Evolutionary conservation across 2,113 vertebrate species (phyloP).

Genomic region (Chlorodrepanis virens): DNA sequence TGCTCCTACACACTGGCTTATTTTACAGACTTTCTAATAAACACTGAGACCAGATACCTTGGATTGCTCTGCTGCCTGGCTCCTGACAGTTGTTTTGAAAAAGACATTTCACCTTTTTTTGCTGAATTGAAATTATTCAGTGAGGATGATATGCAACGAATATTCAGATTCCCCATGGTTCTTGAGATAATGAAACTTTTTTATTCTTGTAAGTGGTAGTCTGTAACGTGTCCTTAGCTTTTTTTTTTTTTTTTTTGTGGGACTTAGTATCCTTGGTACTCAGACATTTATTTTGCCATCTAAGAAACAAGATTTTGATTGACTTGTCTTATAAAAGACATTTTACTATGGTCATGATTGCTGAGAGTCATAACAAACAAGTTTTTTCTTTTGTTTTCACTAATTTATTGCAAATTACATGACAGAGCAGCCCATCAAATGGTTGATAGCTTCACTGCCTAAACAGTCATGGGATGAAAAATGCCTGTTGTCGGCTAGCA

Average conservation of each 20-base stretch:
- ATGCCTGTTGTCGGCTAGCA: not conserved
- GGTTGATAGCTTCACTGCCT: not conserved
- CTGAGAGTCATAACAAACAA: not conserved
- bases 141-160: not conserved
- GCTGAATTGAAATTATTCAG: not conserved
- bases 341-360: not conserved
- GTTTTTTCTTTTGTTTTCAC: not conserved
- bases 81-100: not conserved
- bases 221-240: not conserved
- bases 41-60: not conserved
- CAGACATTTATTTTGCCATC: not conserved
- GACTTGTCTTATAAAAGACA: not conserved
- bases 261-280: not conserved
- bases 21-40: not conserved
- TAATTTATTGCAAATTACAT: not conserved
- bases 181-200: not conserved
- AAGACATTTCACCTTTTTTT: not conserved
- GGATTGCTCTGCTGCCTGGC: not conserved
- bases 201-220: not conserved
- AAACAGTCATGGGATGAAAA: not conserved
- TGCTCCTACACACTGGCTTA: fast-evolving
- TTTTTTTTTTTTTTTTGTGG: not conserved
- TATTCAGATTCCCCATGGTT: not conserved
- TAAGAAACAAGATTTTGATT: not conserved
- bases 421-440: not conserved